Evolutionary conservation across 2,113 vertebrate genomes (phyloP).

Genomic region (Mohoua ochrocephala): DNA sequence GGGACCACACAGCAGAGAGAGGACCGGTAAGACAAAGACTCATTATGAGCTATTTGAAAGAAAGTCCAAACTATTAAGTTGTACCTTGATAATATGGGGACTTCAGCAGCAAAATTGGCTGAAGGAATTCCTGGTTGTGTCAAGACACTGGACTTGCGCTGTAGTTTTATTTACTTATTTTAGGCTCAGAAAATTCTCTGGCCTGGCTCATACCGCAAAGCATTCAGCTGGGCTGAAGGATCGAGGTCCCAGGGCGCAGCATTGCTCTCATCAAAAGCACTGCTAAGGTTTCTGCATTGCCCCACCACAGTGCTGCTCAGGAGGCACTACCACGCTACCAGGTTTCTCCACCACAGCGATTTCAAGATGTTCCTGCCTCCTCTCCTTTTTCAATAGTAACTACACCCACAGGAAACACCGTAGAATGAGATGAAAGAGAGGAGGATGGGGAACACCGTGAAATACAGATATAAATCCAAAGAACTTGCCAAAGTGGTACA

Average conservation of each 20-base stretch:
- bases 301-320: background rate
- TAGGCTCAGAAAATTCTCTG: background rate
- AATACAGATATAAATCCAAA: background rate
- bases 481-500: background rate
- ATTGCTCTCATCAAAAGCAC: background rate
- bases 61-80: background rate
- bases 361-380: background rate
- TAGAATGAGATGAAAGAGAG: background rate
- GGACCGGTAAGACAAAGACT: background rate
- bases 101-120: background rate
- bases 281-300: background rate
- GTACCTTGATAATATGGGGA: background rate
- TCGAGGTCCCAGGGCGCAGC: accelerated
- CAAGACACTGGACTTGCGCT: background rate
- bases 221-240: background rate
- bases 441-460: background rate
- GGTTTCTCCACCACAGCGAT: background rate
- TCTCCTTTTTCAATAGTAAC: background rate
- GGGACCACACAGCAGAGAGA: background rate
- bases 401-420: background rate
- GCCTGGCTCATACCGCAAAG: background rate
- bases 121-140: background rate
- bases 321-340: background rate
- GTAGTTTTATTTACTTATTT: background rate
- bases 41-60: background rate